Evolutionary conservation across 2,113 vertebrate genomes (phyloP), one percentile per base, ranked within the genome.

Genomic region (Gorsachius goisagi): DNA sequence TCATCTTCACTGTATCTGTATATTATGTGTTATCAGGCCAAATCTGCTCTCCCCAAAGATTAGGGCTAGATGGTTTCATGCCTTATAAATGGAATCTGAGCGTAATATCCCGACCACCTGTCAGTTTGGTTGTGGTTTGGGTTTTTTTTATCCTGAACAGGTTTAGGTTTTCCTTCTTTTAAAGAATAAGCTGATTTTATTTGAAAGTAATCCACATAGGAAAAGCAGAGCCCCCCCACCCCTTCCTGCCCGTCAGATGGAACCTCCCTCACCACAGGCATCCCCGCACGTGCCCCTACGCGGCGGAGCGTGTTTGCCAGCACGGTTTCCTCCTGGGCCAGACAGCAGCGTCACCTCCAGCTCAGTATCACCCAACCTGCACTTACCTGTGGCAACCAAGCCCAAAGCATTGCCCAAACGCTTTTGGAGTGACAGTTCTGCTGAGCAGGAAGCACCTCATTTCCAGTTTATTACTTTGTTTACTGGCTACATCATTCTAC

Each of bases 381-480:
- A 64, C 81, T 91, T 71, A 97, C 96, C 92, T 93, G 95, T 8
- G 91, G 41, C 93, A 79, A 52, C 69, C 63, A 32, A 83, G 93
- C 97, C 94, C 33, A 9, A 23, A 77, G 91, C 93, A 63, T 19
- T 37, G 92, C 91, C 89, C 68, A 37, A 67, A 78, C 59, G 2
- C 89, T 58, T 88, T 4, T n/a, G 71, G 20, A 77, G 82, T 86
- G 91, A 97, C 93, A 94, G 14, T 72, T 77, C 50, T 56, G 23
- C 85, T 24, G 71, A 95, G 96, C 96, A 96, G 97, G 97, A 97
- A 97, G 93, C 73, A 53, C 85, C 88, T 93, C 71, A 95, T 94
- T 94, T 92, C 88, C 87, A 94, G 33, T 76, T 96, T 84, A 95
- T 94, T 72, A 24, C 91, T 94, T 91, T 96, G 95, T 96, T 97